Evolutionary conservation across 2,888 invertebrate species (phyloP), one percentile per base, ranked within the genome.

Genomic region (Ophion costatus): DNA sequence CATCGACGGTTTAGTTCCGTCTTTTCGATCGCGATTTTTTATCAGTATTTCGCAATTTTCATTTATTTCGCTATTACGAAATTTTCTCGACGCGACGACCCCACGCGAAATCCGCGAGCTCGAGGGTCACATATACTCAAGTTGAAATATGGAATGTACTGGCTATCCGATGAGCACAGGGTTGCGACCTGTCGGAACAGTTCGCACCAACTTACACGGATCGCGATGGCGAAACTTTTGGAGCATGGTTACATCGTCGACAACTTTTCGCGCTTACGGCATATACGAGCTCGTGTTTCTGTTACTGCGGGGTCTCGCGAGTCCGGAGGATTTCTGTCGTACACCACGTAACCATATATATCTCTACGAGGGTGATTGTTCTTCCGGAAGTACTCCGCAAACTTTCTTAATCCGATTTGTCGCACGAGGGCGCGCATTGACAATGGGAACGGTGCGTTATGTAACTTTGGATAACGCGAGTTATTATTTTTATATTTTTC

Each of bases 201-300:
- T 51, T 76, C 20, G 76, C 69, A 59, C 56, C 38, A 81, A 78
- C 24, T 42, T 67, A 45, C 61, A 63, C 33, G 56, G 75, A 59
- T 79, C 24, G 45, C 69, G 66, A 83, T 86, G 81, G 56, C 63
- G 75, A 86, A 86, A 86, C 57, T 86, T 86, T n/a, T 59, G 66
- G 79, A 59, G 38, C 61, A 29, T 51, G 29, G 59, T 77, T 61
- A 57, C 70, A 75, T 14, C 45, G 75, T 45, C 24, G 33, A 67
- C 69, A 84, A 86, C 69, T 83, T 83, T 70, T 22, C 64, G 38
- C 45, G 67, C 38, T 63, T 24, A 22, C 59, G 11, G 11, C 22
- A 56, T 59, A 51, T 71, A 42, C 57, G 56, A 38, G 38, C 38
- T 5, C 71, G 29, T 17, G 51, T 80, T 20, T 11, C 56, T n/a